A percentile compares a stretch with the other conserved stretches of the same genome.
Conservation (phyloP, 2,797 vertebrate species). For the Pyrocephalus nanus region DNA sequence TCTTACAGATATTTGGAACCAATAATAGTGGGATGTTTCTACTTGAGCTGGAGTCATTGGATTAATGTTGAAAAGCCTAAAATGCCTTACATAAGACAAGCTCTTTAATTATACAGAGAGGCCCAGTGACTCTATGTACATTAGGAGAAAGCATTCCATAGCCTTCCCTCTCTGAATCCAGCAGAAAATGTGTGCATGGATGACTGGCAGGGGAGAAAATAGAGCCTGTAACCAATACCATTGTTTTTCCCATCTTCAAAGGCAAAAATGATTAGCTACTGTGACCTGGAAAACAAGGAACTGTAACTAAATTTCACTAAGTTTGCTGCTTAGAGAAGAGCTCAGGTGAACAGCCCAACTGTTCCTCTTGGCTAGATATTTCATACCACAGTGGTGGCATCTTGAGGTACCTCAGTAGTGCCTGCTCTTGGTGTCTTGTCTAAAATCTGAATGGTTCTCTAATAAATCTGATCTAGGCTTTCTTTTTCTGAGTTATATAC, state of each 20-base stretch:
- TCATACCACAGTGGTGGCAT: not conserved
- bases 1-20: not conserved
- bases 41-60: not conserved
- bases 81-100: not conserved
- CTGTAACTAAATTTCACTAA: not conserved
- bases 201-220: not conserved
- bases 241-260: not conserved
- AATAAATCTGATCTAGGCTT: not conserved
- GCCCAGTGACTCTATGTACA: fast-evolving
- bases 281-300: not conserved
- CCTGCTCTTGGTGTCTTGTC: not conserved
- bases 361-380: not conserved
- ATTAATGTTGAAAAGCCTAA: not conserved
- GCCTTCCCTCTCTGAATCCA: not conserved
- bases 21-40: not conserved
- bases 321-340: not conserved
- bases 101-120: not conserved
- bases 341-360: not conserved
- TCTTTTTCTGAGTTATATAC: not conserved
- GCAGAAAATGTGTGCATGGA: not conserved
- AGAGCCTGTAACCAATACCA: not conserved
- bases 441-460: not conserved
- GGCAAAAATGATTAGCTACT: not conserved
- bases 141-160: not conserved
- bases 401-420: not conserved